Conservation (phyloP, 2,113 vertebrate species). For the Pseudorasbora parva region DNA sequence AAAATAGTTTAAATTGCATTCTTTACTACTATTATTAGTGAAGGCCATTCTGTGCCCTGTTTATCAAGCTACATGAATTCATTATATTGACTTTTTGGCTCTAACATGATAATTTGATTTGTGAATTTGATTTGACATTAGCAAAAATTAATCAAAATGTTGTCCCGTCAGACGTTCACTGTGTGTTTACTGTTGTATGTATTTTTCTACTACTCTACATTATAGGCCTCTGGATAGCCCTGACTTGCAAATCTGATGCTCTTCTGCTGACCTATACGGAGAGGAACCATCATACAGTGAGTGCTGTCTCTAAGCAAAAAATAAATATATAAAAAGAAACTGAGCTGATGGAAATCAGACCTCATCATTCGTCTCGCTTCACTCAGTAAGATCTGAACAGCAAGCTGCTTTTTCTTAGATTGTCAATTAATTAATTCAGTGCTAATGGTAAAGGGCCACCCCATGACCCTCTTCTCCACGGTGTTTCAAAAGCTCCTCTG, state of each 20-base stretch:
- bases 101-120: background rate
- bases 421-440: conserved; percentile 46
- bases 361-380: conserved; percentile 25
- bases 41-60: background rate
- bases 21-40: background rate
- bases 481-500: conserved; percentile 40
- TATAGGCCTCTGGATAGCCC: background rate
- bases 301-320: conserved; percentile 17
- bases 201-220: background rate
- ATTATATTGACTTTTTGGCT: background rate
- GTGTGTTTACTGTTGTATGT: background rate
- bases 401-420: conserved; percentile 18
- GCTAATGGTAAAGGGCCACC: conserved; percentile 48
- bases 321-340: background rate
- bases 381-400: conserved; percentile 24
- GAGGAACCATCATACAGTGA: background rate
- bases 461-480: background rate
- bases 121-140: background rate
- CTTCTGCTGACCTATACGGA: background rate
- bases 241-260: conserved; percentile 24
- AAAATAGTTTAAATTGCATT: background rate
- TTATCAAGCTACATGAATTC: background rate
- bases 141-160: background rate
- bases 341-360: conserved; percentile 42
- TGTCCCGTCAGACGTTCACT: background rate